phyloP scores from a whole-genome alignment of 2,113 vertebrate species.

The Oreotrochilus melanogaster region DNA sequence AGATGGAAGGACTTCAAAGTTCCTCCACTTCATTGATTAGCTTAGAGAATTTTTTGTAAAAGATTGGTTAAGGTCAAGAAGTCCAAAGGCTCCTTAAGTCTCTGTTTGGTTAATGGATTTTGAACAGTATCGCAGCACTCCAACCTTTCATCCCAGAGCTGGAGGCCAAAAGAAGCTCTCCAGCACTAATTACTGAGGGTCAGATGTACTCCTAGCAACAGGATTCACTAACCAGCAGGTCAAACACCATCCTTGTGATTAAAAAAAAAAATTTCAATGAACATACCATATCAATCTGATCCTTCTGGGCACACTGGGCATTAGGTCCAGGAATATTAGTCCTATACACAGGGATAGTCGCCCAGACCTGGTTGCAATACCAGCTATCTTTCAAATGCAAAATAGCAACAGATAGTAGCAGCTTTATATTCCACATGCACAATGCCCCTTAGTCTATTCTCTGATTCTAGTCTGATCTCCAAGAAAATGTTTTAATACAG shows the following conservation, averaged over 20 bases:
- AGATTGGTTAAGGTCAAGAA: constrained; percentile 6
- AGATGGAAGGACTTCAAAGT: not conserved
- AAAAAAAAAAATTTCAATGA: not conserved
- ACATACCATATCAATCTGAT: not conserved
- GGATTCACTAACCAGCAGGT: not conserved
- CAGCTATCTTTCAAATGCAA: not conserved
- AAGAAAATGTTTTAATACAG: not conserved
- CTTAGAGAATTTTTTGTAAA: constrained; percentile 26
- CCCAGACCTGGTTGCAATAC: not conserved
- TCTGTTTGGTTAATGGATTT: constrained; percentile 51
- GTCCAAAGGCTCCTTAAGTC: constrained; percentile 42
- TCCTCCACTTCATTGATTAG: constrained; percentile 35
- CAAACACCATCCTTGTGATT: not conserved
- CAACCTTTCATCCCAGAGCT: constrained; percentile 8
- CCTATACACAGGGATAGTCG: not conserved
- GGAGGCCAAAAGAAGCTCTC: not conserved
- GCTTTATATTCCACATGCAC: not conserved
- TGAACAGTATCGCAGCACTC: not conserved
- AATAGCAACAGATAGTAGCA: not conserved
- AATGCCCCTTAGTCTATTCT: not conserved
- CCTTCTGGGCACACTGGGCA: not conserved
- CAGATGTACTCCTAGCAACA: not conserved
- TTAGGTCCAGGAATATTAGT: not conserved
- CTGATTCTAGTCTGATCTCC: not conserved
- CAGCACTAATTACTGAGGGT: not conserved